These are phyloP conservation scores for Gavialis gangeticus DNA, from an alignment of 2,113 vertebrate species.

Conservation along the genomic window DNA sequence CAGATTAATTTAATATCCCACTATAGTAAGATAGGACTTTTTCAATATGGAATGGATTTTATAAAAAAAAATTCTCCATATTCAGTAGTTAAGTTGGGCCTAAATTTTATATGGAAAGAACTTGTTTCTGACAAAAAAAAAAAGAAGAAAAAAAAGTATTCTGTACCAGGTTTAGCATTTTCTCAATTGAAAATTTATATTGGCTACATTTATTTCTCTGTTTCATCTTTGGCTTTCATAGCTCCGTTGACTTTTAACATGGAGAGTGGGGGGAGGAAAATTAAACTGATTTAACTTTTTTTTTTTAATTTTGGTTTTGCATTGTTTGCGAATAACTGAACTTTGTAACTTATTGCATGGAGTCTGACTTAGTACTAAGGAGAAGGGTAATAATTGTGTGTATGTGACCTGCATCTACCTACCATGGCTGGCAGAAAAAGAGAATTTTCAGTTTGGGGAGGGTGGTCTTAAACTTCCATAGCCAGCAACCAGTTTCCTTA, in stretches of 20 bases:
- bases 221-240: too few species aligned
- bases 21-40: too few species aligned
- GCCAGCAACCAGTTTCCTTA: background rate
- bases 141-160: background rate
- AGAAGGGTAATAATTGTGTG: background rate
- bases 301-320: background rate
- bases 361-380: background rate
- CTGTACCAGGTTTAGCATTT: background rate
- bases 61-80: background rate
- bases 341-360: background rate
- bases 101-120: background rate
- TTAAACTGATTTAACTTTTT: too few species aligned
- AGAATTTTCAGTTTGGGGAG: background rate
- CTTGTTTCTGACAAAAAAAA: background rate
- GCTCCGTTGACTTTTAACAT: too few species aligned
- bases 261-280: too few species aligned
- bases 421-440: background rate
- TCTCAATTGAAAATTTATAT: background rate
- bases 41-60: too few species aligned
- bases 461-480: background rate
- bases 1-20: too few species aligned
- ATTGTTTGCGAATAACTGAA: background rate
- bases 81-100: background rate
- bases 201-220: too few species aligned
- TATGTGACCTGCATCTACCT: background rate